Percentiles rank a stretch among this genome's conserved stretches.
phyloP scores from a whole-genome alignment of 1,140 invertebrate species.

The Whitmania pigra region DNA sequence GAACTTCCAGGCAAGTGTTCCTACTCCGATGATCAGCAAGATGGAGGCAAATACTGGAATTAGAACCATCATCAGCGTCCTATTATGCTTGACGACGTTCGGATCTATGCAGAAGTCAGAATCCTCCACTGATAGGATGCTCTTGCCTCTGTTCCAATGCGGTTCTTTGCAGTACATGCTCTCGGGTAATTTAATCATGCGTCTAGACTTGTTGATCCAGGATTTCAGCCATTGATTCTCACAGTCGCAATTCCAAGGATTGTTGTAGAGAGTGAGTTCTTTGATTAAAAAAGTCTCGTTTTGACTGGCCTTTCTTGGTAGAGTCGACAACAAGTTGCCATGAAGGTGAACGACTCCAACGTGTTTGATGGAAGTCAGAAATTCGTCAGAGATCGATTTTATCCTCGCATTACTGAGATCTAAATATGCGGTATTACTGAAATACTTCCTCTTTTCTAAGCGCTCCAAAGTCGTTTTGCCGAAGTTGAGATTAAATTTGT shows the following conservation, averaged over 20 bases:
- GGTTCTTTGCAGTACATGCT: conserved; percentile 5
- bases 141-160: neutral
- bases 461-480: neutral
- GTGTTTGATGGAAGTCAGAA: neutral
- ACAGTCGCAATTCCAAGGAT: conserved; percentile 8
- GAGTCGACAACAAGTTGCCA: conserved; percentile 7
- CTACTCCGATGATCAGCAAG: neutral
- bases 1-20: neutral
- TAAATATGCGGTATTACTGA: neutral
- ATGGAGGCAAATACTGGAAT: neutral
- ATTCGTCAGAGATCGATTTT: neutral
- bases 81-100: neutral
- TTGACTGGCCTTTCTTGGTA: neutral
- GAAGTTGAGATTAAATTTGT: neutral
- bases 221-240: conserved; percentile 6
- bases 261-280: conserved; percentile 2
- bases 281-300: neutral
- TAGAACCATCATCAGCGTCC: neutral
- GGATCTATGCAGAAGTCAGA: conserved; percentile 11
- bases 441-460: neutral
- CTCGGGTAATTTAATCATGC: neutral
- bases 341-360: conserved; percentile 3
- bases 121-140: conserved; percentile 10
- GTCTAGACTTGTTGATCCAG: neutral
- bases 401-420: neutral